These are phyloP conservation scores for Urocyon cinereoargenteus DNA, from an alignment of 2,797 vertebrate genomes.

Conservation along the genomic window DNA sequence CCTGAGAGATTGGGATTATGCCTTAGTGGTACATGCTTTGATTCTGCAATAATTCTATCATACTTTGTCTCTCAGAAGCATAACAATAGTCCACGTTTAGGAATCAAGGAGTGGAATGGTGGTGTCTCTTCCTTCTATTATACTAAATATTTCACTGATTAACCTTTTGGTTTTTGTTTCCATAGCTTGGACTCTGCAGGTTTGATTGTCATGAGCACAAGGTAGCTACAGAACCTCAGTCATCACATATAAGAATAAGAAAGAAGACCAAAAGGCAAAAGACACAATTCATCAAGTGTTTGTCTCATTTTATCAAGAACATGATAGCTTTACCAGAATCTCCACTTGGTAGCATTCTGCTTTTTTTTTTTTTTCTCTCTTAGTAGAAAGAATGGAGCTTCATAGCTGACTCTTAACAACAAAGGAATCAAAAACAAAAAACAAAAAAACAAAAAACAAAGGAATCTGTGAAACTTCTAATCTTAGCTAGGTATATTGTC, in stretches of 20 bases:
- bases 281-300: not conserved
- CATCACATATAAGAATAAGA: not conserved
- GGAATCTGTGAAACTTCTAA: not conserved
- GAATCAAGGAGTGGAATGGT: not conserved
- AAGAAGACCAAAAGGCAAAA: not conserved
- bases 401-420: not conserved
- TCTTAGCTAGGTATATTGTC: not conserved
- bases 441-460: not conserved
- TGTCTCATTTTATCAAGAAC: not conserved
- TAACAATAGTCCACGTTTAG: not conserved
- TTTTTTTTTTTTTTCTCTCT: not conserved
- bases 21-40: not conserved
- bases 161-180: not conserved
- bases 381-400: not conserved
- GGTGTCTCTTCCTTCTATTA: not conserved
- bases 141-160: not conserved
- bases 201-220: not conserved
- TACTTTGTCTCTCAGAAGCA: not conserved
- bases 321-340: not conserved
- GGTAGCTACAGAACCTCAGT: not conserved
- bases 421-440: not conserved
- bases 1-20: not conserved
- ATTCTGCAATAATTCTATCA: not conserved
- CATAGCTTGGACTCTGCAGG: not conserved
- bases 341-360: not conserved